Percentiles rank a stretch among this genome's conserved stretches.
These are phyloP conservation scores for Coranthus polyacanthus DNA, from an alignment of 2,797 vertebrate genomes.

Conservation along the genomic window DNA sequence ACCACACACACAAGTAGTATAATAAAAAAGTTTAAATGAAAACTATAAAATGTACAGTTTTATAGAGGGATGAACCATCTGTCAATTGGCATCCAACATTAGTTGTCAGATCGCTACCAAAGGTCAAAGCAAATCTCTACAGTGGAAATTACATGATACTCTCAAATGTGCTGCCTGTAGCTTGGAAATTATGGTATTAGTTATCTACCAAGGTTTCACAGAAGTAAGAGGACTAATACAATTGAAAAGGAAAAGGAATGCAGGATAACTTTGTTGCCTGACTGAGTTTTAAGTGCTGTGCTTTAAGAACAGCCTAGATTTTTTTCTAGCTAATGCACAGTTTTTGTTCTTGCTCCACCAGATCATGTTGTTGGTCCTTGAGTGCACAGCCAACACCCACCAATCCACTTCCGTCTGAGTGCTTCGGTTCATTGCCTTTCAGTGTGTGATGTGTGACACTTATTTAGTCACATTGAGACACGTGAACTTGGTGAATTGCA, in stretches of 20 bases:
- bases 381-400: neutral
- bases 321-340: neutral
- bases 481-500: slow-evolving; percentile 24
- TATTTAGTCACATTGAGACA: slow-evolving; percentile 43
- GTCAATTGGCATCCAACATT: too few species aligned
- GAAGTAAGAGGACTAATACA: neutral
- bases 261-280: slow-evolving; percentile 4
- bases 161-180: too few species aligned
- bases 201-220: neutral
- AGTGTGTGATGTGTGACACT: slow-evolving; percentile 25
- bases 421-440: slow-evolving; percentile 14
- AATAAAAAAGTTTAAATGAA: too few species aligned
- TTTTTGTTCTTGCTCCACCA: neutral
- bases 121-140: too few species aligned
- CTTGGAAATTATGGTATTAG: too few species aligned
- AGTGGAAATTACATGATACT: too few species aligned
- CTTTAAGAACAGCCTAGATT: neutral
- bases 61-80: too few species aligned
- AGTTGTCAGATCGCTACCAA: too few species aligned
- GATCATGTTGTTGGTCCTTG: slow-evolving; percentile 4
- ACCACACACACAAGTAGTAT: too few species aligned
- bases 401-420: neutral
- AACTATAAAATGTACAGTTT: too few species aligned
- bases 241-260: slow-evolving; percentile 5
- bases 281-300: slow-evolving; percentile 8